Conservation (phyloP, 1,140 invertebrate genomes). For the Drosophila watanabei region DNA sequence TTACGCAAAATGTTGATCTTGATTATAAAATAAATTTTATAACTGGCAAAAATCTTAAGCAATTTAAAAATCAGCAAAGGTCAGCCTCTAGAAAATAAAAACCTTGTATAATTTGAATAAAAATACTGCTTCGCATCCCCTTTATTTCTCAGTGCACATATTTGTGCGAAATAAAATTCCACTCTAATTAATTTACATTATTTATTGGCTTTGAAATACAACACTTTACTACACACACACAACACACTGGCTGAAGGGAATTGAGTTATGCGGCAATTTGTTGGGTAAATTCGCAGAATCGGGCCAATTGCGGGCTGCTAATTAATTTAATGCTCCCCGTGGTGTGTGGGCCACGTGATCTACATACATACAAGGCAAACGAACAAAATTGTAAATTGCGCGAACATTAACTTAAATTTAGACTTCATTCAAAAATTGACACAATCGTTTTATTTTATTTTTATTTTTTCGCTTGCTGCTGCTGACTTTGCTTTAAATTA, state of each 20-base stretch:
- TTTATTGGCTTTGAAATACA: slow-evolving; percentile 58
- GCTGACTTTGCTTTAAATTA: slow-evolving; percentile 53
- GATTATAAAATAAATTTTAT: no score
- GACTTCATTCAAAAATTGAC: slow-evolving; percentile 55
- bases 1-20: neutral
- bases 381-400: slow-evolving; percentile 28
- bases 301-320: slow-evolving; percentile 26
- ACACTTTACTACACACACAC: slow-evolving; percentile 6
- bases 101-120: no score
- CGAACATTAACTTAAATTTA: slow-evolving; percentile 69
- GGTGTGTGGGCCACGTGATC: slow-evolving; percentile 31
- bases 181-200: slow-evolving; percentile 82
- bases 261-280: slow-evolving; percentile 30
- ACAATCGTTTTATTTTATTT: slow-evolving; percentile 25
- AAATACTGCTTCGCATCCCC: neutral
- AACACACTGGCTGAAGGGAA: slow-evolving; percentile 7
- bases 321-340: slow-evolving; percentile 34
- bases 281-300: slow-evolving; percentile 16
- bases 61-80: neutral
- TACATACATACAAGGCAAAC: slow-evolving; percentile 19
- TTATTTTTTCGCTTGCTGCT: neutral
- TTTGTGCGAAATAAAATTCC: slow-evolving; percentile 70
- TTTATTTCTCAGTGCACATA: slow-evolving; percentile 6
- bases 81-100: neutral
- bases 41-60: no score